Base-by-base conservation (phyloP, 2,113 vertebrate species). In the Odontophorus gujanensis region DNA sequence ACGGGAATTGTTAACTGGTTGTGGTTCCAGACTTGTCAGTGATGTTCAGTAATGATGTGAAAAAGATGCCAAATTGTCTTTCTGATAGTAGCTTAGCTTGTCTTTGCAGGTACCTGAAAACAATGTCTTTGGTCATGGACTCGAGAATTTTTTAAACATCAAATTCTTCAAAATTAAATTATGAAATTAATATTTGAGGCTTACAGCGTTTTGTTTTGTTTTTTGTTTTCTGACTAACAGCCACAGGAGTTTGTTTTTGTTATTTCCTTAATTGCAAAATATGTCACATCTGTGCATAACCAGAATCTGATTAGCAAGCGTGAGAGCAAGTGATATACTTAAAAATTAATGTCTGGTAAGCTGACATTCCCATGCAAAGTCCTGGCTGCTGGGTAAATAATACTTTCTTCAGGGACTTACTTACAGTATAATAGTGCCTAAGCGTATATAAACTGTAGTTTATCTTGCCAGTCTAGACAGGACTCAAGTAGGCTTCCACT, bases 401-500 rank as follows among this genome's bases (percentile, higher is more conserved):
- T 42, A 20, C 36, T 77, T 62, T 87, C 67, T 76, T 61, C 65
- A 77, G 78, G 38, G 89, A 76, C 81, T 87, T 51, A 19, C 47
- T 51, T 89, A 48, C 6, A 40, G 48, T 82, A 36, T 7, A 62
- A 67, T 5, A 68, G 30, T 82, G 75, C 67, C 81, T 81, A 34
- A 89, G 71, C n/a, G 13, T 62, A 69, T 74, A 76, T 80, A 80
- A 85, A 91, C 50, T 77, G 13, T 18, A 69, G 81, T 96, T 95
- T 89, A 48, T 92, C 78, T 93, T 94, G 50, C 74, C 74, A 67
- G 87, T 38, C 71, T 87, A 67, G 78, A 77, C 5, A 1, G 78
- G 53, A 76, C 58, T 92, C 45, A 69, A 47, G 81, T 45, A 93
- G 72, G 78, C 78, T 94, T 93, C 91, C 93, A 85, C 66, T 85